Conservation (phyloP, 2,888 invertebrate species). For the Omphaloscelis lunosa region DNA sequence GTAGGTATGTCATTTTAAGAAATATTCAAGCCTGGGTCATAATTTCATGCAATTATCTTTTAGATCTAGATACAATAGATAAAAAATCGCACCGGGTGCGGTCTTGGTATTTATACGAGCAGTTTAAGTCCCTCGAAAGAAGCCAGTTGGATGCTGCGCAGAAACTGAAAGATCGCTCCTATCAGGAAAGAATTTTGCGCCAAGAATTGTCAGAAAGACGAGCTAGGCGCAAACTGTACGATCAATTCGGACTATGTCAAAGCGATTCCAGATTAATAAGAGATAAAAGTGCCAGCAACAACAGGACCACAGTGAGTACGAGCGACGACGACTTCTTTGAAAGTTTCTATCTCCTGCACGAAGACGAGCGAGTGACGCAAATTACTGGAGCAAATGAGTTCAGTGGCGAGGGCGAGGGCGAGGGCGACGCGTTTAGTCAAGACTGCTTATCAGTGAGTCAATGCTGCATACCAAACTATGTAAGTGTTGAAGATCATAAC, state of each 20-base stretch:
- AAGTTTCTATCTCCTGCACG: conserved; percentile 77
- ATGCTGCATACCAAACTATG: conserved; percentile 70
- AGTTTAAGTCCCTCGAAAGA: conserved; percentile 84
- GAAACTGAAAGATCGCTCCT: conserved; percentile 79
- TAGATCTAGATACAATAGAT: conserved; percentile 78
- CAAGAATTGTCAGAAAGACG: conserved; percentile 82
- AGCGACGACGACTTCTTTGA: conserved; percentile 81
- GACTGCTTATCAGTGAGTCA: conserved; percentile 67
- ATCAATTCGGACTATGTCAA: conserved; percentile 72
- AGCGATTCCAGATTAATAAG: conserved; percentile 73
- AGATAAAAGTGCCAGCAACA: conserved; percentile 63
- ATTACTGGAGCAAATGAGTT: conserved; percentile 54
- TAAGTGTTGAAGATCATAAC: conserved; percentile 67
- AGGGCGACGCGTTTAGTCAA: conserved; percentile 68
- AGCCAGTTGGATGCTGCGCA: conserved; percentile 82
- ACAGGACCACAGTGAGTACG: conserved; percentile 67
- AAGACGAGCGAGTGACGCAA: conserved; percentile 70
- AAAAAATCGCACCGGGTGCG: conserved; percentile 83
- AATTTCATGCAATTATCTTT: conserved; percentile 53
- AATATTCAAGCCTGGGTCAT: neutral
- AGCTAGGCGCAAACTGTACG: conserved; percentile 78
- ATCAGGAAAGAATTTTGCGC: conserved; percentile 81
- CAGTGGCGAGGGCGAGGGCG: conserved; percentile 30
- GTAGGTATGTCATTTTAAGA: neutral
- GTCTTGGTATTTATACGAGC: conserved; percentile 88